phyloP scores from a whole-genome alignment of 2,113 vertebrate genomes.

The Strix uralensis region DNA sequence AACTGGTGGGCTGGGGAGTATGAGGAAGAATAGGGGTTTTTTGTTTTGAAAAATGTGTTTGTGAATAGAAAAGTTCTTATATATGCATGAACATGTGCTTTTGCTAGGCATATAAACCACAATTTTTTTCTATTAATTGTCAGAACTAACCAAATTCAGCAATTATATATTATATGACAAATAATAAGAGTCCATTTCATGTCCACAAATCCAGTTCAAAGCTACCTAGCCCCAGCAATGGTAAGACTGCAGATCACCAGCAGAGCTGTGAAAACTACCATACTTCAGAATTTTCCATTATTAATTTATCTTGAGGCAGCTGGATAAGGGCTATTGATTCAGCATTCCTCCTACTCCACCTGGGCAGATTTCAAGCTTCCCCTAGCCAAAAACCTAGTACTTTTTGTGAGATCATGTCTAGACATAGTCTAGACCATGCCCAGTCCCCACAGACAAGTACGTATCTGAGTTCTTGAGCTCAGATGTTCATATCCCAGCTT shows the following conservation, averaged over 20 bases:
- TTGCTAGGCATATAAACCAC: background rate
- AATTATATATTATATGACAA: background rate
- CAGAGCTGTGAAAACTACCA: constrained; percentile 1
- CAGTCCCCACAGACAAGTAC: background rate
- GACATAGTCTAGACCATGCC: constrained; percentile 13
- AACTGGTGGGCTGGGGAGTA: background rate
- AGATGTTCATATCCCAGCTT: background rate
- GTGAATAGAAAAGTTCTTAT: background rate
- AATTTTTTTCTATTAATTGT: background rate
- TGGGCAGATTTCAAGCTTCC: constrained; percentile 3
- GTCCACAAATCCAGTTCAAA: background rate
- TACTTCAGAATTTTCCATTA: background rate
- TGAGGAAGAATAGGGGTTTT: background rate
- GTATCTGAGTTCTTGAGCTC: background rate
- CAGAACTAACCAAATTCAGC: background rate
- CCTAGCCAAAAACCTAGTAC: background rate
- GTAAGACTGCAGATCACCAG: background rate
- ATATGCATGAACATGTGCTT: background rate
- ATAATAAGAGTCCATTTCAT: background rate
- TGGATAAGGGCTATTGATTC: background rate
- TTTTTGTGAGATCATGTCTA: constrained; percentile 49
- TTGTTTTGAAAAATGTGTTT: background rate
- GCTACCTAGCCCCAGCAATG: background rate
- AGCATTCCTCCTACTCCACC: background rate
- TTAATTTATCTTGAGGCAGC: background rate